Evolutionary conservation across 2,797 vertebrate genomes (phyloP), one percentile per base, ranked within the genome.

Genomic region (Mycteria americana): DNA sequence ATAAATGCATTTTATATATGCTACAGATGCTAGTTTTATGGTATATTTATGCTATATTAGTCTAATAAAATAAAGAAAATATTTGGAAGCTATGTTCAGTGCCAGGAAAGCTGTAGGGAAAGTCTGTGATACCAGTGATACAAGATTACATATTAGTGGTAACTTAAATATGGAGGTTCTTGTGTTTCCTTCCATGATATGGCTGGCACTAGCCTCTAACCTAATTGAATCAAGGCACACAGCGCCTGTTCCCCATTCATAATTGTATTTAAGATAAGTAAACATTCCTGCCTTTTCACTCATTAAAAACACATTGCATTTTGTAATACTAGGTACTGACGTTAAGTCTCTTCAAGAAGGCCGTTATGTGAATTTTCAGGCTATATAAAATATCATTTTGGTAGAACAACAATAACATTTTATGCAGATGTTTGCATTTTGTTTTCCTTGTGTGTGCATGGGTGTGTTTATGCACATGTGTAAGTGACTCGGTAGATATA

Each of bases 221-320:
- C 7, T 94, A 83, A 95, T 45, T 78, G 63, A 95, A 83, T 84
- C 59, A 90, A 83, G 46, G 31, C 57, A 94, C 50, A 73, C 46
- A 57, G 30, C 93, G 68, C 31, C 5, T 18, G 24, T 75, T 85
- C 8, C 50, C n/a, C 23, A 53, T 72, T 97, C 60, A 39, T 48
- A 64, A 50, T 27, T 87, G 6, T 76, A 43, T 82, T 79, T 92
- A 69, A 88, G 53, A 68, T 45, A 94, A 91, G 41, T 64, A 93
- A 95, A 85, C 35, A 60, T 76, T 73, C 46, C 27, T 93, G 70
- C 10, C 48, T 93, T 97, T 95, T 91, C 17, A 75, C 22, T 92
- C 33, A 77, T 92, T 97, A 91, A 87, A 96, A 92, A 87, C 73
- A 94, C 35, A 84, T 59, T 81, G n/a, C 68, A 39, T 93, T 95